Base-by-base conservation (phyloP, 1,140 invertebrate genomes). In the Phymorhynchus buccinoides region DNA sequence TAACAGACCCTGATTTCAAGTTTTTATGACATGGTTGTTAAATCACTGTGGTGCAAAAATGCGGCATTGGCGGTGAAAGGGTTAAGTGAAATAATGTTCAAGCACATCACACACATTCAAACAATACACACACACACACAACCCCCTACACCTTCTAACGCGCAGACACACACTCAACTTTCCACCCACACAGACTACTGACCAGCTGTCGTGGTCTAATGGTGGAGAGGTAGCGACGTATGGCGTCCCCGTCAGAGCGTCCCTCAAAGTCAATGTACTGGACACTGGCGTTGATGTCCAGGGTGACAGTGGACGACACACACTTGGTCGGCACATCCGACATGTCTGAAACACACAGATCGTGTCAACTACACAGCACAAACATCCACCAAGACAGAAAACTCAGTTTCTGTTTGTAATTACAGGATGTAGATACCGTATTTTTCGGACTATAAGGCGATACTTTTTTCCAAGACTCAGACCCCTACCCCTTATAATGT, bases 211-310 rank as follows among this genome's bases (percentile, higher is more conserved):
- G 94, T 0, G 98, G 98, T 91, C 96, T 96, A 66, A 99, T 93
- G 83, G 94, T 92, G 9, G 96, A 95, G 0, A 99, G 94, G 83
- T 99, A 97, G 91, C 98, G 98, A 83, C 97, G 96, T 85, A 99
- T 94, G 0, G 98, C 99, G 94, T 99, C 98, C 0, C 98, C 98
- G 94, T 99, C 99, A 0, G 98, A 99, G 71, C 98, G 95, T 7
- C 99, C 99, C 93, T 99, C 99, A 93, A 99, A 99, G 94, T 99
- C 99, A 85, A 99, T 99, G 89, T 97, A 99, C 86, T 97, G 96
- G 3, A 99, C 95, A 89, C 96, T 96, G 37, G 97, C 97, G 87
- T 96, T 96, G 0, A 99, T 95, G 83, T 95, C 95, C 30, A 99
- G 95, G 0, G 95, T 96, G 39, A 96, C 95, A 6, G 95, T 95